phyloP scores from a whole-genome alignment of 2,113 vertebrate species.

The Lasiurus borealis region DNA sequence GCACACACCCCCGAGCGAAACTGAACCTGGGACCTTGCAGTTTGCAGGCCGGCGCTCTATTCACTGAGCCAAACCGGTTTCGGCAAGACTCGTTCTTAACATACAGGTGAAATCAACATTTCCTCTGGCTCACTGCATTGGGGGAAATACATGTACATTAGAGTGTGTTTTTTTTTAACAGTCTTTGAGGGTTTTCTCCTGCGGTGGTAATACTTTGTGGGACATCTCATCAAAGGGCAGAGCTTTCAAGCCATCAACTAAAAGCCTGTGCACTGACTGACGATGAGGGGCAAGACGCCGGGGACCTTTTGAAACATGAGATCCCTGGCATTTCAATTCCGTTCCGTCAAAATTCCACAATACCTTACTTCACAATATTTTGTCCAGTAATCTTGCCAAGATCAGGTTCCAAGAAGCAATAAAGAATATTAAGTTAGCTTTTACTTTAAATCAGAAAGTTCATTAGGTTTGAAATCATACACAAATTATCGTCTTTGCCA shows the following conservation, averaged over 20 bases:
- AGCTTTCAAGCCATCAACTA: neutral
- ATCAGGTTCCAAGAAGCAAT: slow-evolving; percentile 78
- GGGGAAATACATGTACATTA: neutral
- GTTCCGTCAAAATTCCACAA: slow-evolving; percentile 23
- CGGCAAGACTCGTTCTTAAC: neutral
- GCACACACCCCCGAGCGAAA: too few species aligned
- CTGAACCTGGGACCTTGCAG: too few species aligned
- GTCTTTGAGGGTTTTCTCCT: neutral
- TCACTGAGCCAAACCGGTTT: too few species aligned
- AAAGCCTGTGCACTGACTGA: neutral
- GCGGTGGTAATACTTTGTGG: neutral
- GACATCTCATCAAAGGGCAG: neutral
- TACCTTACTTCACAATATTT: slow-evolving; percentile 54
- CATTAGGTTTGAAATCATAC: slow-evolving; percentile 66
- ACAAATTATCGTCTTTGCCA: slow-evolving; percentile 73
- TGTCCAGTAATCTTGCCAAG: slow-evolving; percentile 65
- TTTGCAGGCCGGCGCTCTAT: too few species aligned
- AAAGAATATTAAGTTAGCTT: slow-evolving; percentile 78
- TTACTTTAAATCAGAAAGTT: slow-evolving; percentile 65
- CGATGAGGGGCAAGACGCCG: neutral
- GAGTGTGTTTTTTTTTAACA: neutral
- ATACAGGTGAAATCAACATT: neutral
- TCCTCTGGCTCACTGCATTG: neutral
- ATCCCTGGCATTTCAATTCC: slow-evolving; percentile 4
- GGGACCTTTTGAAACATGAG: slow-evolving; percentile 13